Percentiles rank a stretch among this genome's conserved stretches.
Evolutionary conservation across 2,113 vertebrate genomes (phyloP).

Genomic region (Lagopus leucura): DNA sequence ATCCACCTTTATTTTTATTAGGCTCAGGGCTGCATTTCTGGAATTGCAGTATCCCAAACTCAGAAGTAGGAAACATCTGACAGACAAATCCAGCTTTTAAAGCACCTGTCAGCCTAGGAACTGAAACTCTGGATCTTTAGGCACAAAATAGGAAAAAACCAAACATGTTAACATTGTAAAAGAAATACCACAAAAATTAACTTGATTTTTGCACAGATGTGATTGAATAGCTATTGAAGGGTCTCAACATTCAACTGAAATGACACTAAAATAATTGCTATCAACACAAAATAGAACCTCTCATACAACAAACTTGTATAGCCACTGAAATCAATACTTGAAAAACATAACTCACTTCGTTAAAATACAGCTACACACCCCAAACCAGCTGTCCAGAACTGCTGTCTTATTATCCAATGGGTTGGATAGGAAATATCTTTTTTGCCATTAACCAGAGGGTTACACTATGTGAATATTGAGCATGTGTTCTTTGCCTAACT

Average conservation of each 20-base stretch:
- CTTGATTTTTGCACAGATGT: not conserved
- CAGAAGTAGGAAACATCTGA: not conserved
- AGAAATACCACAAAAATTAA: slow-evolving; percentile 1
- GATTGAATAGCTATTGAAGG: not conserved
- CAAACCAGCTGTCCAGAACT: not conserved
- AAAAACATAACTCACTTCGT: not conserved
- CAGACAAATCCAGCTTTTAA: not conserved
- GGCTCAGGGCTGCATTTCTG: not conserved
- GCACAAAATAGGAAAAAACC: not conserved
- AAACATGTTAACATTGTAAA: not conserved
- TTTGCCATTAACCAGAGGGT: not conserved
- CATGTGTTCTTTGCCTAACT: not conserved
- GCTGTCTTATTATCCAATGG: not conserved
- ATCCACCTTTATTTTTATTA: not conserved
- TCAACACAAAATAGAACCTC: not conserved
- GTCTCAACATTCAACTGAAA: not conserved
- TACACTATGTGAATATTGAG: fast-evolving
- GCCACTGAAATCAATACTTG: not conserved
- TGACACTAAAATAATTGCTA: not conserved
- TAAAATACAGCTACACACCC: not conserved
- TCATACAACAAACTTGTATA: not conserved
- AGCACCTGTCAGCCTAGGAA: not conserved
- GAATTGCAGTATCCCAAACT: not conserved
- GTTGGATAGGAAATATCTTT: not conserved
- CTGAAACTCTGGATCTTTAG: not conserved